Base-by-base conservation (phyloP, 2,888 invertebrate genomes). In the Agrilus biguttatus region DNA sequence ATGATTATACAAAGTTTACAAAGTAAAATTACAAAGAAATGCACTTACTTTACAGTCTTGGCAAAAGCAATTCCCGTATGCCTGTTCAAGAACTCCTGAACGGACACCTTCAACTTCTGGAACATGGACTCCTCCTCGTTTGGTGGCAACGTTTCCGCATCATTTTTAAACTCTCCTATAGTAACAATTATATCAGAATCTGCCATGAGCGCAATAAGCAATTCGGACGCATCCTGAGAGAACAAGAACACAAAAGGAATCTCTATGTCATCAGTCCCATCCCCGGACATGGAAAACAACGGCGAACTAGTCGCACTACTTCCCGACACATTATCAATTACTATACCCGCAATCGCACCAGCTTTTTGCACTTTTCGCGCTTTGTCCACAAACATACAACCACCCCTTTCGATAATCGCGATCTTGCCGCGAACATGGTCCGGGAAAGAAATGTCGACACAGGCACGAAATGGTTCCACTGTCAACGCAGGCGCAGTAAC, bases 251-350 rank as follows among this genome's bases (percentile, higher is more conserved):
- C 85, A n/a, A 90, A 77, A 0, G 93, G 91, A 57, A 95, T 91
- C 49, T 69, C 74, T 7, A 95, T 83, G 61, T 92, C 87, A 51
- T 86, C 82, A 2, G 70, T 75, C 1, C 90, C 91, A 65, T 96
- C 95, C 2, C 92, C 92, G 1, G 92, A 91, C 96, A 97, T 96
- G 5, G 92, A 91, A 68, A 97, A 97, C 69, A 92, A 76, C 0
- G 88, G 82, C 2, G 86, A 81, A 40, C 73, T 78, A 28, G 78
- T 75, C 36, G 82, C 77, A 42, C 83, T 82, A 33, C 86, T 82
- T 23, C 77, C 84, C 5, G 77, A 71, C 10, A 80, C 75, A 64
- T 91, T 90, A 67, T 91, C 90, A 48, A 86, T 68, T 34, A 97
- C 83, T 54, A 97, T 84, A 14, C 86, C 86, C 14, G 84, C 87